phyloP scores from a whole-genome alignment of 2,888 invertebrate species.

The Drosophila hamatofila region DNA sequence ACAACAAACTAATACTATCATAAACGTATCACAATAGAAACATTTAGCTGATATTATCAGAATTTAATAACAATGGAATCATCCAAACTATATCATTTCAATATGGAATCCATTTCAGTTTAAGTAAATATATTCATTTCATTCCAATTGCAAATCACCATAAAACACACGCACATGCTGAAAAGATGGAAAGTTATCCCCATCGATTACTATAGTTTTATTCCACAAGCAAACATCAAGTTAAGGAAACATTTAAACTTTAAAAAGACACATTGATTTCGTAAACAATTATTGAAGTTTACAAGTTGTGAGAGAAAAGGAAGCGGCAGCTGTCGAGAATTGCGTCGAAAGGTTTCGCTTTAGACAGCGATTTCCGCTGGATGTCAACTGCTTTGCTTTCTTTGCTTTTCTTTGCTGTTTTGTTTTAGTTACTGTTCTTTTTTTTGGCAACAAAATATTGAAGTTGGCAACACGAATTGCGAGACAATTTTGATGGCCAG shows the following conservation, averaged over 20 bases:
- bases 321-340: constrained; percentile 4
- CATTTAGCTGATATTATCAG: background rate
- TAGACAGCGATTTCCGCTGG: constrained; percentile 32
- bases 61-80: background rate
- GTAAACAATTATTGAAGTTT: background rate
- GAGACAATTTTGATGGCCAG: constrained; percentile 46
- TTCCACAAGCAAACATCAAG: background rate
- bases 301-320: background rate
- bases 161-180: too few species aligned
- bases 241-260: background rate
- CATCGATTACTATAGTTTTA: too few species aligned
- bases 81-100: too few species aligned
- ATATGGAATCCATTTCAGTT: too few species aligned
- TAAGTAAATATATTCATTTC: too few species aligned
- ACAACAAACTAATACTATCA: too few species aligned
- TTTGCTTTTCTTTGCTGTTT: background rate
- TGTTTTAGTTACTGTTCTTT: too few species aligned
- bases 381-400: constrained; percentile 19
- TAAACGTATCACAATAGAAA: background rate
- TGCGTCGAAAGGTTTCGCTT: constrained; percentile 14
- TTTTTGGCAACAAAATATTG: constrained; percentile 27
- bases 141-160: too few species aligned
- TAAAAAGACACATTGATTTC: background rate
- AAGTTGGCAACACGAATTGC: constrained; percentile 35
- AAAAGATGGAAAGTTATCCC: too few species aligned